Percentiles rank a stretch among this genome's conserved stretches.
These are phyloP conservation scores for Anas bahamensis DNA, from an alignment of 2,797 vertebrate genomes.

Conservation along the genomic window DNA sequence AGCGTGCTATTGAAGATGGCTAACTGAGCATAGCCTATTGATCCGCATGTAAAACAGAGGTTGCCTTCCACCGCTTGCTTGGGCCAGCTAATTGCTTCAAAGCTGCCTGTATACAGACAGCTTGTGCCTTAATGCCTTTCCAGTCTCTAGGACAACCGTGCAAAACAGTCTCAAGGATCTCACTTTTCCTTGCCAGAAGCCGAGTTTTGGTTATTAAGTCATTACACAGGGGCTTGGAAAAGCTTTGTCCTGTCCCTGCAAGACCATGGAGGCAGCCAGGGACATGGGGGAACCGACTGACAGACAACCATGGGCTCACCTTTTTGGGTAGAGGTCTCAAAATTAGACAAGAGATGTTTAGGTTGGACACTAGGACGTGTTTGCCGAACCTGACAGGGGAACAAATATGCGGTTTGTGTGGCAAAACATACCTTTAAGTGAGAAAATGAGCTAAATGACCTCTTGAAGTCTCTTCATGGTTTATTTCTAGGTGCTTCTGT, in stretches of 20 bases:
- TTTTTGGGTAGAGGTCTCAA: not conserved
- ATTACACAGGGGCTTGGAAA: not conserved
- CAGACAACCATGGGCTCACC: no score
- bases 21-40: not conserved
- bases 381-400: not conserved
- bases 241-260: not conserved
- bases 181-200: not conserved
- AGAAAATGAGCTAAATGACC: not conserved
- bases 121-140: not conserved
- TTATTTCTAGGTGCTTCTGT: not conserved
- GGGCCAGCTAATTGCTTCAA: not conserved
- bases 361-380: accelerated
- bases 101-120: not conserved
- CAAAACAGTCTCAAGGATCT: not conserved
- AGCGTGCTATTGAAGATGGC: not conserved
- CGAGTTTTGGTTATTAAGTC: not conserved
- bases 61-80: not conserved
- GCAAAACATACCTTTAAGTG: not conserved
- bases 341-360: not conserved
- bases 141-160: not conserved
- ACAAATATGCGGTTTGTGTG: not conserved
- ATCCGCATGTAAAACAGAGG: not conserved
- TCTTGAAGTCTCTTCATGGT: not conserved
- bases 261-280: not conserved
- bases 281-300: not conserved